These are phyloP conservation scores for Polyploca ridens DNA, from an alignment of 2,888 invertebrate genomes.

Conservation along the genomic window DNA sequence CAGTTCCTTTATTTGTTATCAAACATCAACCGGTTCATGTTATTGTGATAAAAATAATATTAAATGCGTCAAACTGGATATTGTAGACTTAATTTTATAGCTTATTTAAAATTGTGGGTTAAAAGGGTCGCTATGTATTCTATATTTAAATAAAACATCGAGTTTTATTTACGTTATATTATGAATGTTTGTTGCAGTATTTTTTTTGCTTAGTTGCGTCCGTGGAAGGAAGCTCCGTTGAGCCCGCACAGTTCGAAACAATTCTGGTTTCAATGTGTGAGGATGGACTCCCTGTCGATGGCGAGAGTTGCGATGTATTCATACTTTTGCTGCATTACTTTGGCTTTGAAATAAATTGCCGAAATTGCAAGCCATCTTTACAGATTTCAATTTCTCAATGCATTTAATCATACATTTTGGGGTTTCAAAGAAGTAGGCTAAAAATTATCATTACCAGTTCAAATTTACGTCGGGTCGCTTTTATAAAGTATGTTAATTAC, in stretches of 20 bases:
- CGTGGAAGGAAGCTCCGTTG: too few relatives aligned
- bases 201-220: too few relatives aligned
- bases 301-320: too few relatives aligned
- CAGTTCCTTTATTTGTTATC: background rate
- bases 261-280: too few relatives aligned
- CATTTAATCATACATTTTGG: background rate
- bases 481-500: background rate
- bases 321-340: too few relatives aligned
- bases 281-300: too few relatives aligned
- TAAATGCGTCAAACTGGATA: background rate
- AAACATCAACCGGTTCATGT: background rate
- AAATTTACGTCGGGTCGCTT: background rate
- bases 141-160: background rate
- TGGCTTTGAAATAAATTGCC: too few relatives aligned
- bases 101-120: background rate
- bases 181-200: too few relatives aligned
- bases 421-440: background rate
- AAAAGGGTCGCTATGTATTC: background rate
- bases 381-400: background rate
- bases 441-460: background rate
- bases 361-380: too few relatives aligned
- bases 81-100: background rate
- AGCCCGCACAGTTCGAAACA: too few relatives aligned
- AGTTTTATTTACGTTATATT: background rate
- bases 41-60: background rate